phyloP scores from a whole-genome alignment of 1,140 invertebrate species.

The Physella acuta region DNA sequence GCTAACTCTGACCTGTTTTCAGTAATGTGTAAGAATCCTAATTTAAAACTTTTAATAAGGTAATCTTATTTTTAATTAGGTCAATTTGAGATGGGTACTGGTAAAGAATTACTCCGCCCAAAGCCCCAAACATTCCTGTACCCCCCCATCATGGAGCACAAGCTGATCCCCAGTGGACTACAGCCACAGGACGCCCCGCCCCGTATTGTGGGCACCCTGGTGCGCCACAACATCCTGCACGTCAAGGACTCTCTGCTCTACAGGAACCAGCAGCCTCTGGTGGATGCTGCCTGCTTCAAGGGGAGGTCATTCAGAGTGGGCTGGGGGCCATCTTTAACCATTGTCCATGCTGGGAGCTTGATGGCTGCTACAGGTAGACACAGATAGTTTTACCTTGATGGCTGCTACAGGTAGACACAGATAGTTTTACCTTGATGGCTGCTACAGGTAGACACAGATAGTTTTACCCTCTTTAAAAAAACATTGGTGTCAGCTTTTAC shows the following conservation, averaged over 20 bases:
- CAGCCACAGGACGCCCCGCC: slow-evolving; percentile 38
- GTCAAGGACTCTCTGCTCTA: slow-evolving; percentile 47
- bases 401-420: no score
- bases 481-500: no score
- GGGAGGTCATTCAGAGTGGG: slow-evolving; percentile 73
- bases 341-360: slow-evolving; percentile 60
- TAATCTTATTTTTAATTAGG: slow-evolving; percentile 10
- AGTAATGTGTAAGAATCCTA: no score
- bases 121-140: slow-evolving; percentile 38
- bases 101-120: slow-evolving; percentile 11
- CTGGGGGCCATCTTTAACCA: slow-evolving; percentile 71
- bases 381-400: no score
- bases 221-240: slow-evolving; percentile 39
- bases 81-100: neutral
- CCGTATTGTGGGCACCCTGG: slow-evolving; percentile 41
- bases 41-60: no score
- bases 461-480: no score
- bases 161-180: slow-evolving; percentile 51
- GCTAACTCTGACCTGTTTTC: no score
- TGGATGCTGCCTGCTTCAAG: slow-evolving; percentile 69
- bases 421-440: no score
- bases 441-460: no score
- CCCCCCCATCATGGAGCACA: slow-evolving; percentile 45
- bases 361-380: slow-evolving; percentile 13
- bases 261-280: slow-evolving; percentile 62